Conservation (phyloP, 2,113 vertebrate genomes). For the Anhinga rufa region DNA sequence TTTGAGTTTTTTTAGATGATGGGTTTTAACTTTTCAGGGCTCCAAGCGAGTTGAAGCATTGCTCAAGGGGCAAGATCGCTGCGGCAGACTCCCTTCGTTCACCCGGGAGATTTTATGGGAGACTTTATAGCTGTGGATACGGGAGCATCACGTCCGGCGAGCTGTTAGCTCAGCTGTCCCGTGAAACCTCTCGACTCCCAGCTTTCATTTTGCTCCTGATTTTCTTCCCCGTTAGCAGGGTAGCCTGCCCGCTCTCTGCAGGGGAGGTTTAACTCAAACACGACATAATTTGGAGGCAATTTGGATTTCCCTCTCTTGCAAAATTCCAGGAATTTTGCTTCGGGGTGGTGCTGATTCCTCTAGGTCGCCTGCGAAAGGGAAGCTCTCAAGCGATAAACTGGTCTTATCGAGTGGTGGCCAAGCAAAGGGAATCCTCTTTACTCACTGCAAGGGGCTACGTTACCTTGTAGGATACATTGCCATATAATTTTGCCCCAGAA, state of each 20-base stretch:
- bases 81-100: neutral
- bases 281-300: too few relatives aligned
- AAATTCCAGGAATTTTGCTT: neutral
- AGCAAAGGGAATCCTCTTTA: neutral
- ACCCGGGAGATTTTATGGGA: neutral
- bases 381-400: too few relatives aligned
- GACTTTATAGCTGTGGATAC: neutral
- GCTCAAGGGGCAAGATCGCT: fast-evolving
- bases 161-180: neutral
- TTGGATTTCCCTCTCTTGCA: neutral
- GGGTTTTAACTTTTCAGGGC: neutral
- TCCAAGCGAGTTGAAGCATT: neutral
- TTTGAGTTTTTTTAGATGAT: neutral
- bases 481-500: neutral
- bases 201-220: neutral
- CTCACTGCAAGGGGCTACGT: neutral
- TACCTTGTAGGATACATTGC: constrained; percentile 46
- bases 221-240: neutral
- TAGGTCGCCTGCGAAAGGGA: neutral
- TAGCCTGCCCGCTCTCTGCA: neutral
- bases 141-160: neutral
- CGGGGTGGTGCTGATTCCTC: neutral
- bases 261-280: neutral
- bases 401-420: neutral
- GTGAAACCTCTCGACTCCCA: neutral